Conservation (phyloP, 2,113 vertebrate species). For the Reinhardtius hippoglossoides region DNA sequence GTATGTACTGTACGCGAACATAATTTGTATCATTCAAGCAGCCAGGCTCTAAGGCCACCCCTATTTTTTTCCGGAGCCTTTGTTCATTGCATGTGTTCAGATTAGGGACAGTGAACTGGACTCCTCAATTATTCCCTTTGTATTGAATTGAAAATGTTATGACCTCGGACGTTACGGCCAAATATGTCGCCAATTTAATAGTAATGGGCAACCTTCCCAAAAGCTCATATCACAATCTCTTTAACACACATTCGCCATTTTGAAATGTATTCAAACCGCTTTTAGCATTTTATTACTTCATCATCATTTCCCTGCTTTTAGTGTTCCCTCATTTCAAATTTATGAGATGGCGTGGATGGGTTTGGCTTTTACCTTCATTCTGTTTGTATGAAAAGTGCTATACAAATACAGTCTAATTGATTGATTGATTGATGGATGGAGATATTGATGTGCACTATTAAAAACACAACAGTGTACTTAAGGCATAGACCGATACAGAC, state of each 20-base stretch:
- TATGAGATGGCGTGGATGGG: background rate
- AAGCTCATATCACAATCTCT: background rate
- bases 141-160: constrained; percentile 25
- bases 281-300: background rate
- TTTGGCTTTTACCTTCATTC: background rate
- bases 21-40: constrained; percentile 55
- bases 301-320: too few species aligned
- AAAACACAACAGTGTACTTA: background rate
- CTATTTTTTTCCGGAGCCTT: constrained; percentile 4
- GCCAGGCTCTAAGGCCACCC: constrained; percentile 7
- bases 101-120: constrained; percentile 7
- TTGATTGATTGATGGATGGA: background rate
- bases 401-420: background rate
- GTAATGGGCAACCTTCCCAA: background rate
- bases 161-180: constrained; percentile 1
- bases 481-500: background rate
- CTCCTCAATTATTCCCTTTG: background rate
- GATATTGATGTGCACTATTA: background rate
- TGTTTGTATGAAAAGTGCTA: background rate
- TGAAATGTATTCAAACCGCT: background rate
- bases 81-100: constrained; percentile 15
- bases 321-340: background rate
- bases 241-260: background rate
- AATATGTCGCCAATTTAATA: background rate
- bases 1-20: constrained; percentile 33